Conservation (phyloP, 2,797 vertebrate species). For the Spinus olivaceus region DNA sequence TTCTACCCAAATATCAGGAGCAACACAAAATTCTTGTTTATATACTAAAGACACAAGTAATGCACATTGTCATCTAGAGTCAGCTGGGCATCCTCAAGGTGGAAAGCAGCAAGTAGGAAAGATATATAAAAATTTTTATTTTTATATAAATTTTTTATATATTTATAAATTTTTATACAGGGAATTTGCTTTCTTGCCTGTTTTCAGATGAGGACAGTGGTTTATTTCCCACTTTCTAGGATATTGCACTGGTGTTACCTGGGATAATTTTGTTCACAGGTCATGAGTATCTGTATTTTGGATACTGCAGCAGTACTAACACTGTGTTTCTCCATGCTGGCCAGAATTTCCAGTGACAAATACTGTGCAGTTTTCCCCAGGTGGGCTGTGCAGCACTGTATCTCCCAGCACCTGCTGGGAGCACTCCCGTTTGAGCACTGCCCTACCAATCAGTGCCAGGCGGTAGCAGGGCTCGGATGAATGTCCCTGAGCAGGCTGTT, state of each 20-base stretch:
- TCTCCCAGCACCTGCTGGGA: not conserved
- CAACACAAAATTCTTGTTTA: not conserved
- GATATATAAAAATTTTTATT: not conserved
- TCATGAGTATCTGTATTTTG: not conserved
- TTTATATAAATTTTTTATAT: no score
- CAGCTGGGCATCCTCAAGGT: not conserved
- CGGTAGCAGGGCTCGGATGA: accelerated
- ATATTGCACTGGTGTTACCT: not conserved
- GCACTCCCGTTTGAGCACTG: accelerated
- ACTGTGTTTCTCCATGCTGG: not conserved
- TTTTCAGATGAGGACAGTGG: not conserved
- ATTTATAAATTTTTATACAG: not conserved
- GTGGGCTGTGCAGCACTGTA: accelerated
- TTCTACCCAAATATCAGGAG: not conserved
- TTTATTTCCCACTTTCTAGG: not conserved
- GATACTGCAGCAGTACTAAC: not conserved
- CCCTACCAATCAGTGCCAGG: not conserved
- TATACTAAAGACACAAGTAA: not conserved
- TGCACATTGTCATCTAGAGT: not conserved
- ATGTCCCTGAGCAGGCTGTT: not conserved
- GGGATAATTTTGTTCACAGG: not conserved
- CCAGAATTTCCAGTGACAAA: not conserved
- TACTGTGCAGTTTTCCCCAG: not conserved
- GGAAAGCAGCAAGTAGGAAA: not conserved
- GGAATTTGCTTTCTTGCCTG: not conserved